Percentiles rank a stretch among this genome's conserved stretches.
These are phyloP conservation scores for Malurus splendens DNA, from an alignment of 2,797 vertebrate genomes.

Conservation along the genomic window DNA sequence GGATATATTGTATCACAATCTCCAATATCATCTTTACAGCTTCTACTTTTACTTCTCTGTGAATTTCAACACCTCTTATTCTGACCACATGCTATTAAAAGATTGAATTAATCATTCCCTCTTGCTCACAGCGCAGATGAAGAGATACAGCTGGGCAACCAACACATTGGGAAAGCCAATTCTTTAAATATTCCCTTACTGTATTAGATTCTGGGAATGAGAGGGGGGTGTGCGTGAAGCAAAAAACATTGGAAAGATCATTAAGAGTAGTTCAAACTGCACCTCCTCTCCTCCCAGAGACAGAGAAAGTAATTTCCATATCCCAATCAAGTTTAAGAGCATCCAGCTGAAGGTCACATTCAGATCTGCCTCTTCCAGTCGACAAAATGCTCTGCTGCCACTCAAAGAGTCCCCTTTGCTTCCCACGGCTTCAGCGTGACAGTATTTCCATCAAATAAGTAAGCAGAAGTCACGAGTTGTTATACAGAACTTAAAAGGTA, in stretches of 20 bases:
- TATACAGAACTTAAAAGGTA: conserved; percentile 5
- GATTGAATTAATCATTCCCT: conserved; percentile 8
- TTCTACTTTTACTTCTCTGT: neutral
- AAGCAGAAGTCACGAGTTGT: conserved; percentile 1
- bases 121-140: neutral
- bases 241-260: neutral
- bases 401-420: neutral
- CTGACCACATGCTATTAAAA: neutral
- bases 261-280: neutral
- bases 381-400: neutral
- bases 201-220: neutral
- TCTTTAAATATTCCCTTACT: neutral
- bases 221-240: fast-evolving
- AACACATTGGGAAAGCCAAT: neutral
- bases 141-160: neutral
- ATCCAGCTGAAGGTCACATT: conserved; percentile 48
- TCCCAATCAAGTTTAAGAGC: conserved; percentile 49
- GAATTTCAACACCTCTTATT: neutral
- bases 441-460: conserved; percentile 11
- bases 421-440: neutral
- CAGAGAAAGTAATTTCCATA: conserved; percentile 29
- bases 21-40: neutral
- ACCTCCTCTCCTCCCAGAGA: neutral
- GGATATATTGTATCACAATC: neutral
- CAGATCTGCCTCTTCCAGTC: neutral